Evolutionary conservation across 2,797 vertebrate species (phyloP).

Genomic region (Falco peregrinus): DNA sequence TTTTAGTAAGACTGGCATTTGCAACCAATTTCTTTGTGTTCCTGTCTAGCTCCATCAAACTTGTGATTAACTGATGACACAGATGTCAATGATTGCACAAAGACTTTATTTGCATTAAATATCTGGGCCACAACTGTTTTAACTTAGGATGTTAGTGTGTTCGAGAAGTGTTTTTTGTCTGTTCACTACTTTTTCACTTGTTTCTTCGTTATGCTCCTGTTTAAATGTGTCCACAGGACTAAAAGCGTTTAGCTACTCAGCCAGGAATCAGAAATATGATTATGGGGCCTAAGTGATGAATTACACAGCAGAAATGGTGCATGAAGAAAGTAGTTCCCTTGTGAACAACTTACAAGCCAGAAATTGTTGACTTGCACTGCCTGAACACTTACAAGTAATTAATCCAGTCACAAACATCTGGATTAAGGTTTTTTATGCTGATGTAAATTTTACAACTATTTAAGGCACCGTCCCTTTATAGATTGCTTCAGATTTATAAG

Average conservation of each 20-base stretch:
- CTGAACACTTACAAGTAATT: conserved; percentile 38
- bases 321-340: conserved; percentile 38
- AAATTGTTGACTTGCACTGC: conserved; percentile 13
- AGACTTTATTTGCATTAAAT: background rate
- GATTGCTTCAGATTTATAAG: conserved; percentile 13
- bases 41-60: background rate
- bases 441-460: conserved; percentile 53
- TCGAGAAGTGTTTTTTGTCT: background rate
- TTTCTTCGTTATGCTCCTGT: background rate
- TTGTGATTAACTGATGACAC: background rate
- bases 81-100: background rate
- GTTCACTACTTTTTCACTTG: background rate
- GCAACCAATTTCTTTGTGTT: background rate
- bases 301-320: conserved; percentile 36
- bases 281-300: conserved; percentile 16
- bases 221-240: background rate
- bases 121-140: background rate
- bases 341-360: conserved; percentile 36
- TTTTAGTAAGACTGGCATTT: background rate
- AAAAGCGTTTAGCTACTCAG: background rate
- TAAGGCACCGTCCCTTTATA: background rate
- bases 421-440: conserved; percentile 34
- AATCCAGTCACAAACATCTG: conserved; percentile 54
- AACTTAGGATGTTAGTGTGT: background rate
- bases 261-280: conserved; percentile 32